Base-by-base conservation (phyloP, 2,797 vertebrate species). In the Telmatherina bonti region DNA sequence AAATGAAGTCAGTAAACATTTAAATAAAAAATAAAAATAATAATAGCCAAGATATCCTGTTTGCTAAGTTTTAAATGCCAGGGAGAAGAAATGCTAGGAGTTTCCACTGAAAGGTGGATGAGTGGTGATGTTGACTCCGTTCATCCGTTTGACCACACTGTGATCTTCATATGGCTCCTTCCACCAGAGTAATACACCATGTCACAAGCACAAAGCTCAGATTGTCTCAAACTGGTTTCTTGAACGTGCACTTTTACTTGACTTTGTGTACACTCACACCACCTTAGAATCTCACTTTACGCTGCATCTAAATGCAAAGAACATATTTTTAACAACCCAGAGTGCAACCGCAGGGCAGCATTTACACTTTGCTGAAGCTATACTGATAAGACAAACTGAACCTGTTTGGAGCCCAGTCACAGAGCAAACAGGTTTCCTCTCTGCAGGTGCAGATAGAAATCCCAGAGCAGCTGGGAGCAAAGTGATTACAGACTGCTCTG, bases 151-250 rank as follows among this genome's bases (percentile, higher is more conserved):
- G 41, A 15, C 41, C 18, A 20, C 20, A 43, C 4, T n/a, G 7
- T 45, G 41, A 69, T 81, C 80, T 76, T 88, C 81, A 85, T 76
- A 88, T 84, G 78, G 76, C 71, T 86, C 76, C 75, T 81, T 88
- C 73, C 76, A 86, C 71, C 70, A 84, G 58, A 49, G 74, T 72
- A 77, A 63, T 0, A 4, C 4, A 0, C 59, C 36, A 57, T 62
- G 70, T 72, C 63, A 74, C 6, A 52, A 62, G 74, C 63, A 74
- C 6, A 52, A 62, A 77, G 36, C 59, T 30, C 9, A 7, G 16
- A 65, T 66, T 36, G 38, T 56, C 38, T 61, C 51, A 61, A 26
- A 61, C 24, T 47, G 49, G 7, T 56, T 67, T 62, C 38, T 74
- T 62, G 13, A 74, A 62, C 51, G 52, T 65, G 55, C 62, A 67